Conservation (phyloP, 2,888 invertebrate species). For the Ecdyonurus torrentis region DNA sequence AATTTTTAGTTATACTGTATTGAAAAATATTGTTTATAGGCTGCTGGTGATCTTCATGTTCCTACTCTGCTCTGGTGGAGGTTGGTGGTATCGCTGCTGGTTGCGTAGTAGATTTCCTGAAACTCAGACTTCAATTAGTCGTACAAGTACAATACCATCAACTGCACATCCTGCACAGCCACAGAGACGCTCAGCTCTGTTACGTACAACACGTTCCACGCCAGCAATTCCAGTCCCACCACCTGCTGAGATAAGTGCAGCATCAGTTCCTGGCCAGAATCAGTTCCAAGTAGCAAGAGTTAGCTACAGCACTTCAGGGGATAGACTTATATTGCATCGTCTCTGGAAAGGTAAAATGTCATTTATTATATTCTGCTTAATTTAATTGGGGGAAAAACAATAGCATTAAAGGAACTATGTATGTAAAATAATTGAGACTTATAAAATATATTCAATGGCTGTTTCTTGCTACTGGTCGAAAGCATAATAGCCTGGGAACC, state of each 20-base stretch:
- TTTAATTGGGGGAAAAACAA: too few species aligned
- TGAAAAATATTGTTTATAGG: constrained; percentile 20
- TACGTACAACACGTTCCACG: constrained; percentile 20
- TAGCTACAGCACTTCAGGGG: background rate
- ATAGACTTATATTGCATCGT: constrained; percentile 20
- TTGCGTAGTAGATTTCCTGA: constrained; percentile 23
- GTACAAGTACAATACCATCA: constrained; percentile 14
- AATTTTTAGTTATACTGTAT: background rate
- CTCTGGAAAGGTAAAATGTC: constrained; percentile 29
- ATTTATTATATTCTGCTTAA: too few species aligned
- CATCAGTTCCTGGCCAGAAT: background rate
- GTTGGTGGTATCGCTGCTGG: constrained; percentile 37
- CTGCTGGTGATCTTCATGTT: constrained; percentile 34
- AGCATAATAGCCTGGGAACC: too few species aligned
- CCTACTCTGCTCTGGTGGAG: constrained; percentile 34
- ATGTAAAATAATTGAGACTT: too few species aligned
- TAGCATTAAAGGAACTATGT: too few species aligned
- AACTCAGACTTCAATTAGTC: background rate
- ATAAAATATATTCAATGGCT: too few species aligned
- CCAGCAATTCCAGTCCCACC: constrained; percentile 15
- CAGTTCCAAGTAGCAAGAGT: constrained; percentile 1
- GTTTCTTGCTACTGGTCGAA: too few species aligned
- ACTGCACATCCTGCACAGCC: constrained; percentile 16
- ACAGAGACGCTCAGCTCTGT: constrained; percentile 22
- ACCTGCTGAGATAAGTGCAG: background rate